These are phyloP conservation scores for Takifugu bimaculatus DNA, from an alignment of 2,113 vertebrate species.

Conservation along the genomic window DNA sequence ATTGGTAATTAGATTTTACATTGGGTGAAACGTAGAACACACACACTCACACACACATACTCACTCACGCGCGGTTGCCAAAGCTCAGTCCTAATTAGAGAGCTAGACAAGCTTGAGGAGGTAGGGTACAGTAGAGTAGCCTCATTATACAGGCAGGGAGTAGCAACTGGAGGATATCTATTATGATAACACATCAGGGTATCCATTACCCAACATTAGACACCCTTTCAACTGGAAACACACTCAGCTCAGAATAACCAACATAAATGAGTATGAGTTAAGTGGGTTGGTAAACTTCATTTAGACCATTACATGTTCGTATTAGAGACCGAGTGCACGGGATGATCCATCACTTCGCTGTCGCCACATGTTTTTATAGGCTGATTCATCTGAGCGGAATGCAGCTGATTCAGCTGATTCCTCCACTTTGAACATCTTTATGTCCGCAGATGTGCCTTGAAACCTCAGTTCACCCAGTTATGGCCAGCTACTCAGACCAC, in stretches of 20 bases:
- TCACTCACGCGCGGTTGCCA: conserved; percentile 41
- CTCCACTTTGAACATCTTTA: conserved; percentile 23
- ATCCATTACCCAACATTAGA: conserved; percentile 67
- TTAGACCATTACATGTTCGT: conserved; percentile 57
- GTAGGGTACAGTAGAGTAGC: conserved; percentile 63
- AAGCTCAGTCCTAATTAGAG: conserved; percentile 73
- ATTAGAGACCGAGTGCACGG: conserved; percentile 33
- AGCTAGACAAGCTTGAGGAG: conserved; percentile 63
- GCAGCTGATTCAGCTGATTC: conserved; percentile 24
- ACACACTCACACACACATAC: conserved; percentile 14
- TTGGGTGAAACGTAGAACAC: conserved; percentile 51
- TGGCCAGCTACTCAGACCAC: no score
- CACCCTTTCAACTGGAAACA: conserved; percentile 62
- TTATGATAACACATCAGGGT: conserved; percentile 67
- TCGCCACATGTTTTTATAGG: no score
- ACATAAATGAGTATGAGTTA: conserved; percentile 44
- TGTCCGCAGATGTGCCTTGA: no score
- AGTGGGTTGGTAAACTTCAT: conserved; percentile 63
- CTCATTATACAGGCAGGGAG: conserved; percentile 69
- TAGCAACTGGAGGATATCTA: conserved; percentile 64
- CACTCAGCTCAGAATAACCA: conserved; percentile 4
- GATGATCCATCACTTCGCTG: conserved; percentile 33
- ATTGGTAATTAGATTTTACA: conserved; percentile 78
- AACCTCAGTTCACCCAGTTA: no score
- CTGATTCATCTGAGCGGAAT: no score